Conservation (phyloP, 2,113 vertebrate genomes). For the Mastomys coucha region DNA sequence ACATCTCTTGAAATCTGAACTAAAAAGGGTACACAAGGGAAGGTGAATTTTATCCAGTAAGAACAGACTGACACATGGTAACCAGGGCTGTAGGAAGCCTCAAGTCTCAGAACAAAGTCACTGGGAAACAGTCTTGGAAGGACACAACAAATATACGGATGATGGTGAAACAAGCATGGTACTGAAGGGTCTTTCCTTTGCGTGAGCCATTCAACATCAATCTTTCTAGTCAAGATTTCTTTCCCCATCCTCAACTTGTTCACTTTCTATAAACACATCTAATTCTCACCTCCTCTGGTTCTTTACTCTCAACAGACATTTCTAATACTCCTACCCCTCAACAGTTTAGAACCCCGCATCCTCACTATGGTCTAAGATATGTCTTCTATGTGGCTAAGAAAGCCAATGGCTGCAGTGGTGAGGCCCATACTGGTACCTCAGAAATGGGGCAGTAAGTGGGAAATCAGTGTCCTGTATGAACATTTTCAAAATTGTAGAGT, state of each 20-base stretch:
- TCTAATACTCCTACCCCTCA: background rate
- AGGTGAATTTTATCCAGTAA: background rate
- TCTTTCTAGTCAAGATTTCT: constrained; percentile 6
- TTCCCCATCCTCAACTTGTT: background rate
- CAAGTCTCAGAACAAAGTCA: background rate
- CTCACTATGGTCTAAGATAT: background rate
- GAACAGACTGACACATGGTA: background rate
- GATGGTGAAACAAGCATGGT: background rate
- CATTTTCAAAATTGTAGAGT: background rate
- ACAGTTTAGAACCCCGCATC: background rate
- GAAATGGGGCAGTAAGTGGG: background rate
- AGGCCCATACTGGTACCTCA: background rate
- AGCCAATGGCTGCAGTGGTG: background rate
- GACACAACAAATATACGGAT: background rate
- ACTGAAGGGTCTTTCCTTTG: background rate
- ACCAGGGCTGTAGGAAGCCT: background rate
- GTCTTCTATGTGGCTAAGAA: background rate
- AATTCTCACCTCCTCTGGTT: background rate
- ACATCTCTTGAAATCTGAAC: background rate
- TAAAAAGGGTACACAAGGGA: background rate
- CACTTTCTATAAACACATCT: constrained; percentile 17
- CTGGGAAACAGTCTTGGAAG: background rate
- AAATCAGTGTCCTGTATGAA: background rate
- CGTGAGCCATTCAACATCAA: background rate
- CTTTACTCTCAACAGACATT: background rate